These are phyloP conservation scores for Eulimnadia texana DNA, from an alignment of 1,140 invertebrate species.

Conservation along the genomic window DNA sequence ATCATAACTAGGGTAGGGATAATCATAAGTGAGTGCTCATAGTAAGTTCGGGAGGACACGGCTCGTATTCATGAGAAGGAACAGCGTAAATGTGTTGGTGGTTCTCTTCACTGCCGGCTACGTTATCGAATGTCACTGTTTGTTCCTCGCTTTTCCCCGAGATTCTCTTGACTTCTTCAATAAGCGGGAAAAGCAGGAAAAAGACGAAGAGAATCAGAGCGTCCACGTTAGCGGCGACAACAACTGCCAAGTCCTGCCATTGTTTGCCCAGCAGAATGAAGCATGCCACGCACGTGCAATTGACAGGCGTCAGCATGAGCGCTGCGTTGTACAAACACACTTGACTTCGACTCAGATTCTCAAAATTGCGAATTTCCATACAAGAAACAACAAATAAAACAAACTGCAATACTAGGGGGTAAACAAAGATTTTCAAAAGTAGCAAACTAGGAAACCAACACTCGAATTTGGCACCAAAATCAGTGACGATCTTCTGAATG, in stretches of 20 bases:
- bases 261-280: not conserved
- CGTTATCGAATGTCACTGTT: not conserved
- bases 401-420: not conserved
- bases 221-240: not conserved
- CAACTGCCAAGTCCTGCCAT: not conserved
- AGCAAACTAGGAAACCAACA: not conserved
- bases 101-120: not conserved
- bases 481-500: not conserved
- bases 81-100: not conserved
- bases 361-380: not conserved
- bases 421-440: not conserved
- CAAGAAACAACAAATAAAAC: not conserved
- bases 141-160: not conserved
- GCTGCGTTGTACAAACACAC: not conserved
- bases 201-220: not conserved
- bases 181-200: not conserved
- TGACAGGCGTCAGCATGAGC: not conserved
- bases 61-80: not conserved
- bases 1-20: not conserved
- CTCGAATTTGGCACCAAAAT: not conserved
- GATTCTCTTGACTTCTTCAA: not conserved
- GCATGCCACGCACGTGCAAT: not conserved
- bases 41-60: not conserved
- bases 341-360: not conserved
- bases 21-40: not conserved